Conservation (phyloP, 2,797 vertebrate genomes). For the Phrynocephalus vlangalii region DNA sequence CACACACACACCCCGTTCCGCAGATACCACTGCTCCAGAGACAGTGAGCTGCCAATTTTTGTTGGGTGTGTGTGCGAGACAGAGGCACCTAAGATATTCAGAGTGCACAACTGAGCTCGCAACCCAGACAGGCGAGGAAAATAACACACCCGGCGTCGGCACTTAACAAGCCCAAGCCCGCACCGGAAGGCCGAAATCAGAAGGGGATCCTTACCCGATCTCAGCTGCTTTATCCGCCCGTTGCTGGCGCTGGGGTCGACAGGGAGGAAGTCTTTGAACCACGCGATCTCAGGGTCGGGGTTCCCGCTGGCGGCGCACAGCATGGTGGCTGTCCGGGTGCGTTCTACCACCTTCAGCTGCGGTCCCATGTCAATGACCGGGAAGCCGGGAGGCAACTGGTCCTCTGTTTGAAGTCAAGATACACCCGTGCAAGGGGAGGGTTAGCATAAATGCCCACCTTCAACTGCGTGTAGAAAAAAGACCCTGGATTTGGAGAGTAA, state of each 20-base stretch:
- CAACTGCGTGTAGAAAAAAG: no score
- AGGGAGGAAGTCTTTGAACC: constrained; percentile 99
- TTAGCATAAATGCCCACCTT: accelerated
- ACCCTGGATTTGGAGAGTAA: no score
- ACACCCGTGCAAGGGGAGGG: neutral
- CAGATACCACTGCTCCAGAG: no score
- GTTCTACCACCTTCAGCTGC: constrained; percentile 97
- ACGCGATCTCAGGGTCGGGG: constrained; percentile 97
- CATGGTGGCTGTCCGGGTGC: constrained; percentile 96
- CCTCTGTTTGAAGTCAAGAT: constrained; percentile 81
- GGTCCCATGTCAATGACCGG: constrained; percentile 99
- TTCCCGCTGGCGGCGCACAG: constrained; percentile 97
- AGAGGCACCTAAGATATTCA: no score
- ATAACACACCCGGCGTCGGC: no score
- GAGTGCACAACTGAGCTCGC: no score
- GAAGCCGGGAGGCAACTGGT: constrained; percentile 93
- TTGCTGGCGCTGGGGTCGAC: constrained; percentile 94
- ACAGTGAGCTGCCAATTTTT: no score
- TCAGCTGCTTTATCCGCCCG: constrained; percentile 94
- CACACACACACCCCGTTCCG: no score
- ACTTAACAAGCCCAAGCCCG: no score
- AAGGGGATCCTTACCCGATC: constrained; percentile 87
- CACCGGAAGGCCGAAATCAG: accelerated
- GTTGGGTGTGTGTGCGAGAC: no score
- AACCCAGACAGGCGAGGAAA: no score